Base-by-base conservation (phyloP, 23 tunicate genomes). In the Phallusia fumigata region DNA sequence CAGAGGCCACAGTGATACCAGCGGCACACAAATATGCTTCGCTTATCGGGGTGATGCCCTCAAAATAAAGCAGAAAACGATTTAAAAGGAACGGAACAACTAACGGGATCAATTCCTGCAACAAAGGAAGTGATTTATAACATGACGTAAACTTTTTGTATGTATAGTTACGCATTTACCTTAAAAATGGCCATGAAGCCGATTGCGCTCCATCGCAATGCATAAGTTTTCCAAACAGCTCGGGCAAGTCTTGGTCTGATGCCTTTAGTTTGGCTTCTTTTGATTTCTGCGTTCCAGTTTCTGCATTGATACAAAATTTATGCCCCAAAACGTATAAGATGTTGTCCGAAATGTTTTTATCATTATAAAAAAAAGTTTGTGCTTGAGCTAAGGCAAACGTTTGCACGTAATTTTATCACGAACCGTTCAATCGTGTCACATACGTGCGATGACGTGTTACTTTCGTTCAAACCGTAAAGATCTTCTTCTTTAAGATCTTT, bases 11-110 rank as follows among this genome's bases (percentile, higher is more conserved):
- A 11, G 65, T 31, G 18, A 93, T 64, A 8, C 82, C 84, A 33
- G 53, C 53, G 53, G 93, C 93, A 53, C 82, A 93, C 40, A 69
- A 49, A 44, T 88, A 88, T 12, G 90, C 90, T 49, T 85, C 45
- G 24, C 81, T 18, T 74, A 58, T 6, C 26, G 28, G 26, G 69
- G 69, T 16, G 10, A 75, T 21, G 33, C 53, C 52, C 6, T 79
- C 78, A 36, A 89, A 84, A 80, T 89, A 89, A 26, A 49, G 34
- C 40, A 85, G 30, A 21, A 89, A 64, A 3, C 81, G 69, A 31
- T 88, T 75, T n/a, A 89, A 30, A 8, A 82, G 80, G 21, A 84
- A 32, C n/a, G 94, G 94, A 24, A 74, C 40, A 26, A 64, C 32
- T 10, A 50, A 19, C 22, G 85, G 45, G 19, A 58, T 0, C 26